phyloP scores from a whole-genome alignment of 2,113 vertebrate species.

The Bubo blakistoni region DNA sequence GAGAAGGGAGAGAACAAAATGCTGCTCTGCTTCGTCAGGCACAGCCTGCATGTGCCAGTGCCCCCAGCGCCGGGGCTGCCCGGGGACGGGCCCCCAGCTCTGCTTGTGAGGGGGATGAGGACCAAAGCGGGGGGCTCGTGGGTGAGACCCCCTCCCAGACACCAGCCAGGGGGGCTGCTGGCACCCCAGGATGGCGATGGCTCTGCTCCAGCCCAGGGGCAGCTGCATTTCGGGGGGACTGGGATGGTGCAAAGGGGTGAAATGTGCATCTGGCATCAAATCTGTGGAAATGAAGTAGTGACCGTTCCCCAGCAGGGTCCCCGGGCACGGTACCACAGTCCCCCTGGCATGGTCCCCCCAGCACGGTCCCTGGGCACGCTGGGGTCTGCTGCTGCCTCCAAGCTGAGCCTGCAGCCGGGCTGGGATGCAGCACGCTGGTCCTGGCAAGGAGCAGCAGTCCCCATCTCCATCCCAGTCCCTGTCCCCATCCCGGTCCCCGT shows the following conservation, averaged over 20 bases:
- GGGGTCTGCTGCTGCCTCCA: neutral
- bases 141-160: rapidly evolving
- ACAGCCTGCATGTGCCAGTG: conserved; percentile 12
- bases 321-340: too few species aligned
- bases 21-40: neutral
- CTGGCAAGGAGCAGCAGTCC: neutral
- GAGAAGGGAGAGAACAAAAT: conserved; percentile 50
- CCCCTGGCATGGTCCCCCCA: rapidly evolving
- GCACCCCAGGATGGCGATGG: neutral
- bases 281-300: neutral
- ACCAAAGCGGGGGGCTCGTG: neutral
- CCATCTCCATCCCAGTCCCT: neutral
- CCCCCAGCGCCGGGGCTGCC: neutral
- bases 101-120: rapidly evolving
- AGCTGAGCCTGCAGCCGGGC: rapidly evolving
- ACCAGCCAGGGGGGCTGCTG: neutral
- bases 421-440: neutral
- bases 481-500: neutral
- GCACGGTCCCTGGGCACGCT: rapidly evolving
- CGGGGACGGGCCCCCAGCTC: neutral
- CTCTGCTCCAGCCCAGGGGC: neutral
- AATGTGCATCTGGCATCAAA: rapidly evolving
- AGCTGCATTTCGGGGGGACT: rapidly evolving
- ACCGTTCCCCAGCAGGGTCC: rapidly evolving
- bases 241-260: neutral